Conservation (phyloP, 23 tunicate species). For the Clavelina lepadiformis region DNA sequence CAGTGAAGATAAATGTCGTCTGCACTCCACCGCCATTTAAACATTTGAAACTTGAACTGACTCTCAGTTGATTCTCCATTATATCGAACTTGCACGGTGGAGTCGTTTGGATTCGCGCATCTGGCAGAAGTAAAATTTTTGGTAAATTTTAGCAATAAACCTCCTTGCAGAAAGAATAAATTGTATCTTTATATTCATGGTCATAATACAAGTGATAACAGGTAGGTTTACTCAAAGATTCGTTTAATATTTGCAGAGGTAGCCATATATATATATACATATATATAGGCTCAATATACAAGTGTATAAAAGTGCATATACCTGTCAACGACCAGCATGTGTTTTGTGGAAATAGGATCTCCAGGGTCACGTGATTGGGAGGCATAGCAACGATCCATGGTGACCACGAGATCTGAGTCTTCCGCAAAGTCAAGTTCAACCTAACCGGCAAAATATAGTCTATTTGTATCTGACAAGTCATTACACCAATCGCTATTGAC, state of each 20-base stretch:
- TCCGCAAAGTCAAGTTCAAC: slow-evolving; percentile 57
- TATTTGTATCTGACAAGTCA: neutral
- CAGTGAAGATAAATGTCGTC: slow-evolving; percentile 91
- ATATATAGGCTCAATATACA: too few relatives aligned
- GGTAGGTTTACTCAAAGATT: too few relatives aligned
- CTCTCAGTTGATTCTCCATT: slow-evolving; percentile 59
- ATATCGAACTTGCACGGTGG: slow-evolving; percentile 58
- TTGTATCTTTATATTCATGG: too few relatives aligned
- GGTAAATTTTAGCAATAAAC: too few relatives aligned
- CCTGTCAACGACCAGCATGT: slow-evolving; percentile 80
- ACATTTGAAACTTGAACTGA: slow-evolving; percentile 91
- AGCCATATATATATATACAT: too few relatives aligned
- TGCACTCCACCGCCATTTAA: slow-evolving; percentile 94
- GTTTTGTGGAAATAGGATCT: slow-evolving; percentile 87
- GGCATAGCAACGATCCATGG: slow-evolving; percentile 88
- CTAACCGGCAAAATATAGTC: too few relatives aligned
- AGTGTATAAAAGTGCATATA: too few relatives aligned
- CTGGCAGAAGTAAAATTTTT: too few relatives aligned
- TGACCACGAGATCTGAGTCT: slow-evolving; percentile 69
- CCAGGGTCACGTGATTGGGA: slow-evolving; percentile 94
- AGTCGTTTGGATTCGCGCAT: slow-evolving; percentile 68
- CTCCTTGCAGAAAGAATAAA: too few relatives aligned
- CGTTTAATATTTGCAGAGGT: too few relatives aligned
- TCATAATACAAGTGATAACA: too few relatives aligned
- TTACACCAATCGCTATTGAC: neutral